Conservation (phyloP, 1,140 invertebrate genomes). For the Drosophila seguyi region DNA sequence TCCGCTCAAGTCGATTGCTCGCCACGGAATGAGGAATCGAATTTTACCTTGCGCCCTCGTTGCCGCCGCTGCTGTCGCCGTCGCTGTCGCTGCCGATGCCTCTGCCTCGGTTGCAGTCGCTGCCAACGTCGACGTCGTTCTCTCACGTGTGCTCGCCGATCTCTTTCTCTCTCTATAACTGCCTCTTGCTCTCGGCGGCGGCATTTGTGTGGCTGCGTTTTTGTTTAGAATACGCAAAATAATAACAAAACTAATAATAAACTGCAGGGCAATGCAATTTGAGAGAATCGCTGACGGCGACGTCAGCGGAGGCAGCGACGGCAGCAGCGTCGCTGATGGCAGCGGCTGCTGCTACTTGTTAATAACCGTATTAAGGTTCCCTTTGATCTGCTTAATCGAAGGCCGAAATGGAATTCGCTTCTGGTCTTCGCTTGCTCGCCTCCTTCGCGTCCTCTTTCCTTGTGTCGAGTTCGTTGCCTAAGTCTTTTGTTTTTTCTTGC, state of each 20-base stretch:
- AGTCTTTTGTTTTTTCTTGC: constrained; percentile 69
- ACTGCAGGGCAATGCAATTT: constrained; percentile 81
- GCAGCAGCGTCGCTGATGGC: neutral
- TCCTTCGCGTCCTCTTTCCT: neutral
- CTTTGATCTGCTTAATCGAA: constrained; percentile 84
- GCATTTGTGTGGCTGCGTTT: constrained; percentile 50
- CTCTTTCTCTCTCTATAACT: constrained; percentile 6
- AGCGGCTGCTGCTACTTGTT: constrained; percentile 67
- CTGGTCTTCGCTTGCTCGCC: constrained; percentile 65
- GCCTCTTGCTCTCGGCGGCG: constrained; percentile 12
- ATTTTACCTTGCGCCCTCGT: constrained; percentile 64
- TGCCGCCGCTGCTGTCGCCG: constrained; percentile 26
- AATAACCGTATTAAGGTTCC: constrained; percentile 78
- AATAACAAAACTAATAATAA: constrained; percentile 85
- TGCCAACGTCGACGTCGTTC: constrained; percentile 22
- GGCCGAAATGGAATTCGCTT: constrained; percentile 68
- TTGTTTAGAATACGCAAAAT: constrained; percentile 85
- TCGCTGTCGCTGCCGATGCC: neutral
- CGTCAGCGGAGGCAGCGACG: constrained; percentile 6
- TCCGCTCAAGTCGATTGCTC: constrained; percentile 67
- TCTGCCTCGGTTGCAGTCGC: constrained; percentile 15
- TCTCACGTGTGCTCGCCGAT: constrained; percentile 45
- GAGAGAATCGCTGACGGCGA: constrained; percentile 52
- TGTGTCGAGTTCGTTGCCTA: constrained; percentile 65
- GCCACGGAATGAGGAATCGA: constrained; percentile 75